These are phyloP conservation scores for Simalia tracyae DNA, from an alignment of 2,797 vertebrate species.

Conservation along the genomic window DNA sequence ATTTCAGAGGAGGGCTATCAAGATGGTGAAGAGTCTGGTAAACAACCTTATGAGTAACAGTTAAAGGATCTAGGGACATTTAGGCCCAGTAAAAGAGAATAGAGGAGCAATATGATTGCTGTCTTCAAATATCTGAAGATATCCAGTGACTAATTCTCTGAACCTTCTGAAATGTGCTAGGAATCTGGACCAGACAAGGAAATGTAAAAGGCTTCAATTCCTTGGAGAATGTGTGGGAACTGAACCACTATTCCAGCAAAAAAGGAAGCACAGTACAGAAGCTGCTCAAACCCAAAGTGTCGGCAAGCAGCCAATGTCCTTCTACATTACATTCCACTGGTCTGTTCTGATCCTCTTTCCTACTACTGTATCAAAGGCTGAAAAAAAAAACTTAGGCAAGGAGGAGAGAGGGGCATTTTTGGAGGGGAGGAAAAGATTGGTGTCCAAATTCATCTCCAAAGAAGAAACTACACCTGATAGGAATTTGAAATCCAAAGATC, in stretches of 20 bases:
- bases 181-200: neutral
- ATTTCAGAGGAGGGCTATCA: too few species aligned
- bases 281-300: neutral
- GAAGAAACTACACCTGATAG: conserved; percentile 62
- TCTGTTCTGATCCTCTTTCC: neutral
- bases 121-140: too few species aligned
- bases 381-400: neutral
- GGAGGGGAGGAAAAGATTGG: neutral
- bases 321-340: conserved; percentile 17
- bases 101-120: too few species aligned
- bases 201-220: neutral
- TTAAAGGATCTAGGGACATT: too few species aligned
- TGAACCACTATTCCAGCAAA: neutral
- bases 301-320: neutral
- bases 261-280: neutral
- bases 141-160: neutral
- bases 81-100: too few species aligned
- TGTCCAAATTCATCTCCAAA: conserved; percentile 60
- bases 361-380: neutral
- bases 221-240: neutral
- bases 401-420: conserved; percentile 30
- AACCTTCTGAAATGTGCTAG: neutral
- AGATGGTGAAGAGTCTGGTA: too few species aligned
- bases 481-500: conserved; percentile 65
- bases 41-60: too few species aligned